Evolutionary conservation across 2,888 invertebrate species (phyloP).

Genomic region (Mythimna ferrago): DNA sequence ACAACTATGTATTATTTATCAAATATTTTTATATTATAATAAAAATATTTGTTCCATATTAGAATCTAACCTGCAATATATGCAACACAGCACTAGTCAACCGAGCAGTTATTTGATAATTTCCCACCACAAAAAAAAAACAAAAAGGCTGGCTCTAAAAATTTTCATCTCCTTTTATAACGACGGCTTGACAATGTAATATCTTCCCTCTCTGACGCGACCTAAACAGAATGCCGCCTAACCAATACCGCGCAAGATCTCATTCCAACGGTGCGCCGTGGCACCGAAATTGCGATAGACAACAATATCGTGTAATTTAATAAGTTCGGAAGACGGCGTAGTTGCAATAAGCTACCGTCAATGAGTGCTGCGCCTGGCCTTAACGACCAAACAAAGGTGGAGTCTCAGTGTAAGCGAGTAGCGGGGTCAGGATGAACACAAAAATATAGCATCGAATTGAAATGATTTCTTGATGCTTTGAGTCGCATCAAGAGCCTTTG

Average conservation of each 20-base stretch:
- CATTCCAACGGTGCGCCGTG: slow-evolving; percentile 23
- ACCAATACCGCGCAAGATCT: slow-evolving; percentile 33
- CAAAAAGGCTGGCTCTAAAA: background rate
- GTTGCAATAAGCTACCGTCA: slow-evolving; percentile 80
- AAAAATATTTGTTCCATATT: no score
- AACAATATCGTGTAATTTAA: slow-evolving; percentile 86
- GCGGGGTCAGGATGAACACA: background rate
- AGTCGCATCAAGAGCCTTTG: no score
- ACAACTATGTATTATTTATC: no score
- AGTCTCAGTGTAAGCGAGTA: slow-evolving; percentile 43
- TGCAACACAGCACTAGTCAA: no score
- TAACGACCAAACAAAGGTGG: slow-evolving; percentile 63
- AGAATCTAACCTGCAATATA: no score
- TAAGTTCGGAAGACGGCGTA: slow-evolving; percentile 76
- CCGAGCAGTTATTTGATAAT: no score
- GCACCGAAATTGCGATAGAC: slow-evolving; percentile 75
- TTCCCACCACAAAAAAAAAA: no score
- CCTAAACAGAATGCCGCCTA: slow-evolving; percentile 9
- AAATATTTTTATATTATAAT: no score
- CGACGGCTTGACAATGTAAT: slow-evolving; percentile 16
- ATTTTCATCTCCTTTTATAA: background rate
- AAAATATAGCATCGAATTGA: background rate
- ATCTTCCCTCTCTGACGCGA: background rate
- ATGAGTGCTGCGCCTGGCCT: slow-evolving; percentile 66
- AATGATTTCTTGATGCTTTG: no score